Evolutionary conservation across 2,888 invertebrate genomes (phyloP), one percentile per base, ranked within the genome.

Genomic region (Eupithecia pulchellata): DNA sequence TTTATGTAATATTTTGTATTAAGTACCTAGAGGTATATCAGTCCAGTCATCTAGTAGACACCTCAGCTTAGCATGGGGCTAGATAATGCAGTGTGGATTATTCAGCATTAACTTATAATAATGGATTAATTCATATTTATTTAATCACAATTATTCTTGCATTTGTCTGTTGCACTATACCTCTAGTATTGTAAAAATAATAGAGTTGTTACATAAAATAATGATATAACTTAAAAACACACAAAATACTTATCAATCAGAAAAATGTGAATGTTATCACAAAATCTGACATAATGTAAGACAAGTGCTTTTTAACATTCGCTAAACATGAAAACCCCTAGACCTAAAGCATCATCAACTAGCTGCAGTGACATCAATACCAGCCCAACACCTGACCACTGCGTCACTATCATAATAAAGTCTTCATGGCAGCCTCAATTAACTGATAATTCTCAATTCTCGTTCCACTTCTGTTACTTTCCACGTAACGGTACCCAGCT

Each of bases 401-500:
- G 55, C 66, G 67, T 62, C 69, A 71, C 55, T 47, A 70, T 65
- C 55, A 47, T 80, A 82, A 82, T 83, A 79, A 83, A 82, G 82
- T 81, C 82, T 83, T 80, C 82, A 84, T 83, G 79, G 79, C 82
- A 86, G 84, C 84, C 86, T 85, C 86, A 89, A 92, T 92, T 89
- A 91, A 88, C 82, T 81, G 82, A 81, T 87, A 85, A 90, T 89
- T 87, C 86, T 88, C 81, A 84, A 90, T 89, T 87, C 86, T 89
- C 81, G 86, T 89, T 89, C 87, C 86, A 91, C 86, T 89, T 86
- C 89, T 89, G 85, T 90, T 90, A 89, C 90, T 91, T 92, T 91
- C 89, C 84, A 86, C 82, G 80, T 91, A 92, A 92, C 92, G 92
- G 92, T 88, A 80, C 76, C 74, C 77, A 79, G 87, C 84, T 89